A percentile compares a stretch with the other conserved stretches of the same genome.
Evolutionary conservation across 2,797 vertebrate genomes (phyloP).

Genomic region (Catamblyrhynchus diadema): DNA sequence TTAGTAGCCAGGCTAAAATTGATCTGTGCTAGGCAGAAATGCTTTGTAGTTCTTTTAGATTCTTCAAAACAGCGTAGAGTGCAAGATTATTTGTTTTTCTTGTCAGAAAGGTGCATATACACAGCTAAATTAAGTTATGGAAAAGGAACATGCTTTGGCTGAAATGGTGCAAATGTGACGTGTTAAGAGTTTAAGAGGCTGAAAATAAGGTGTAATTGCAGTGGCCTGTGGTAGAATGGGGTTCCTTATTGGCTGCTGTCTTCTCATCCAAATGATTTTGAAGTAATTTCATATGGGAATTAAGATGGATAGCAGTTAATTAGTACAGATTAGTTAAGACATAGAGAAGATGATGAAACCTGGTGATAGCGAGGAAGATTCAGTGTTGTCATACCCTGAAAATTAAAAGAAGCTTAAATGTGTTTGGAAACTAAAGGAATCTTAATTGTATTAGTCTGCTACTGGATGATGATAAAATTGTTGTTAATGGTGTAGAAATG

Average conservation of each 20-base stretch:
- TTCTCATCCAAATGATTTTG: neutral
- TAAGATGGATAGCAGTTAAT: neutral
- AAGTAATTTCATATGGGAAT: neutral
- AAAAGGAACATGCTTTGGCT: neutral
- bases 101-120: neutral
- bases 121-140: neutral
- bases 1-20: neutral
- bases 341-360: neutral
- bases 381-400: neutral
- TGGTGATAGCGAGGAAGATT: neutral
- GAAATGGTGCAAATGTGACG: neutral
- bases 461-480: neutral
- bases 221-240: neutral
- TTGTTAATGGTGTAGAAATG: neutral
- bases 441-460: neutral
- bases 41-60: neutral
- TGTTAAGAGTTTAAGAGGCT: neutral
- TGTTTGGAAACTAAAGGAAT: neutral
- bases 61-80: neutral
- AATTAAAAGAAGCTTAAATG: neutral
- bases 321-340: neutral
- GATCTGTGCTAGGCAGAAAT: neutral
- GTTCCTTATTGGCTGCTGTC: neutral
- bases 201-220: neutral
- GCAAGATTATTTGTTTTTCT: neutral